Evolutionary conservation across 2,113 vertebrate genomes (phyloP), one percentile per base, ranked within the genome.

Genomic region (Pipa parva): DNA sequence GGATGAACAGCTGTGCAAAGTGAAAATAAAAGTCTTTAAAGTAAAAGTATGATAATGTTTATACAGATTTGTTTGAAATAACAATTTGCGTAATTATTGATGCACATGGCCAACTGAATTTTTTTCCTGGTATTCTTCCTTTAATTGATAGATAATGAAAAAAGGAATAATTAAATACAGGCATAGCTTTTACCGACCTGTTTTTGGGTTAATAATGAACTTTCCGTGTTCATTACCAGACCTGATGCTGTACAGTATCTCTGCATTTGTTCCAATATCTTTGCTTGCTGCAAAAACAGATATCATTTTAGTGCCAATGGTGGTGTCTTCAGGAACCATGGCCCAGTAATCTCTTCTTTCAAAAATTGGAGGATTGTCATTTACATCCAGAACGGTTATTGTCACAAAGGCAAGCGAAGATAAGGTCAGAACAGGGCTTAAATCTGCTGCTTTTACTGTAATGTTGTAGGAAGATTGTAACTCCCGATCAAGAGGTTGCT

Each of bases 301-400:
- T 36, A 98, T 78, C 22, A 98, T 88, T 71, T 93, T 90, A 0
- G 87, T 92, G 28, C 92, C 94, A 22, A 89, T 83, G 2, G 81
- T 79, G 2, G 93, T 87, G 39, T 97, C 92, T 72, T 99, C 97
- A 0, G 91, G 89, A 42, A 98, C 90, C 0, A 91, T 92, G 0
- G 93, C 90, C 21, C 95, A 80, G 66, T 97, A 95, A 73, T 99
- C 97, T 21, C 92, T 91, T 17, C 91, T 90, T 77, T 97, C 95
- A 25, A 99, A 99, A 63, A 98, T 91, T 0, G 97, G 97, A 0
- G 96, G 97, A 74, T 98, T 98, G 81, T 99, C 97, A 11, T 99
- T 99, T 50, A 99, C 89, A 72, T 99, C 97, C 52, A 99, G 79
- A 22, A 99, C 94, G 0, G 88, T 93, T 71, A 99, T 92, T 4